Conservation (phyloP, 2,888 invertebrate species). For the Polylopha cassiicola region DNA sequence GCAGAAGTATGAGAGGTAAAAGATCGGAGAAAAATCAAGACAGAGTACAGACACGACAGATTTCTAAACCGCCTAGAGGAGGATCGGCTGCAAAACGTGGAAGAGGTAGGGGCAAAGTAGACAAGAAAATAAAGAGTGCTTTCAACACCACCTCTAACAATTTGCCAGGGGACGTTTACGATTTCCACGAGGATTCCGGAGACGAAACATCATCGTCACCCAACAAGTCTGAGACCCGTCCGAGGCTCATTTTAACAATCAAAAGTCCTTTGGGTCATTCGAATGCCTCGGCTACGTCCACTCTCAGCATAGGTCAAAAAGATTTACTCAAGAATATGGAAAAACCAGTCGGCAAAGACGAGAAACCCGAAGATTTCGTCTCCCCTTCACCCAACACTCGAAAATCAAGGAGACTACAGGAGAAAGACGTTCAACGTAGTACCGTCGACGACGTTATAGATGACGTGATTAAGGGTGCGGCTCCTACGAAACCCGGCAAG, state of each 20-base stretch:
- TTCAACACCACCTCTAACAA: conserved; percentile 75
- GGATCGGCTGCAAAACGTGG: conserved; percentile 59
- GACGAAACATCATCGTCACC: conserved; percentile 79
- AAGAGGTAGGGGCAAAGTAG: conserved; percentile 70
- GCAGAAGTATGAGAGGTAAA: conserved; percentile 62
- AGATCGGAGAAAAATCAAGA: conserved; percentile 56
- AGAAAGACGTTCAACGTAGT: conserved; percentile 84
- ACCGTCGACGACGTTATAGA: conserved; percentile 93
- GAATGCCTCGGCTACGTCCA: conserved; percentile 58
- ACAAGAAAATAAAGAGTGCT: conserved; percentile 68
- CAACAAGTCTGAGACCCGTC: conserved; percentile 77
- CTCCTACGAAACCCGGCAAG: conserved; percentile 41
- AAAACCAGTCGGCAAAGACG: conserved; percentile 51
- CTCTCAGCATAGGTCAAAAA: conserved; percentile 57
- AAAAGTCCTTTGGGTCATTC: conserved; percentile 80
- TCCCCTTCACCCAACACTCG: conserved; percentile 83
- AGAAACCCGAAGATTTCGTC: conserved; percentile 78
- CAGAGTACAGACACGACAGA: conserved; percentile 67
- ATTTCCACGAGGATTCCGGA: conserved; percentile 93
- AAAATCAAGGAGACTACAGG: conserved; percentile 87
- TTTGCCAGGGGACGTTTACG: conserved; percentile 87
- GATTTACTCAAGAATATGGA: conserved; percentile 51
- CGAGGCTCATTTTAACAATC: conserved; percentile 87
- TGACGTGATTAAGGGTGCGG: conserved; percentile 87
- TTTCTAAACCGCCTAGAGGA: conserved; percentile 59